phyloP scores from a whole-genome alignment of 2,888 invertebrate species.

The Cotesia congregata region DNA sequence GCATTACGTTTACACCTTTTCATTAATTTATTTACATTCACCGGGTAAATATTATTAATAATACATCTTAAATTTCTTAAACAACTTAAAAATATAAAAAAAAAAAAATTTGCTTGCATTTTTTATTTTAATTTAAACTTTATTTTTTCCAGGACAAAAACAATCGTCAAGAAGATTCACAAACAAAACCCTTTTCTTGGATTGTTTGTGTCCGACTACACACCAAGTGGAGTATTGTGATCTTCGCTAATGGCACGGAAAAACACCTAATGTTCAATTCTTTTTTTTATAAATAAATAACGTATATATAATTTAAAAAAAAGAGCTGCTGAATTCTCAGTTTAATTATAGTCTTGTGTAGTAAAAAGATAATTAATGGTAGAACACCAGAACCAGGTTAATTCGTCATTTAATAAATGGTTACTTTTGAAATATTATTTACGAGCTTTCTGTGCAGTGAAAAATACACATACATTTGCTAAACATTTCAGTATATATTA shows the following conservation, averaged over 20 bases:
- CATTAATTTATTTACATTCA: slow-evolving; percentile 46
- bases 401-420: not conserved
- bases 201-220: not conserved
- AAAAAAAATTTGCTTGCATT: not conserved
- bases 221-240: slow-evolving; percentile 9
- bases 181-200: not conserved
- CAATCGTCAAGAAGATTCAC: slow-evolving; percentile 23
- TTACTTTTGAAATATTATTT: not conserved
- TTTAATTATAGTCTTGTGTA: not conserved
- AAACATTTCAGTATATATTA: not conserved
- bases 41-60: slow-evolving; percentile 34
- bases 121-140: not conserved
- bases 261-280: slow-evolving; percentile 16
- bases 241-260: slow-evolving; percentile 24
- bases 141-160: not conserved
- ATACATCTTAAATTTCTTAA: slow-evolving; percentile 21
- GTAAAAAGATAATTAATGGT: not conserved
- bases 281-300: slow-evolving; percentile 6
- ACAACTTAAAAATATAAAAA: not conserved
- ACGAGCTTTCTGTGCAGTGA: not conserved
- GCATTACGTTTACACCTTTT: slow-evolving; percentile 44
- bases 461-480: not conserved
- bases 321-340: not conserved
- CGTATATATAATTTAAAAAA: not conserved
- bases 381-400: not conserved